Percentiles rank a stretch among this genome's conserved stretches.
These are phyloP conservation scores for Stegostoma tigrinum DNA, from an alignment of 2,113 vertebrate species.

Conservation along the genomic window DNA sequence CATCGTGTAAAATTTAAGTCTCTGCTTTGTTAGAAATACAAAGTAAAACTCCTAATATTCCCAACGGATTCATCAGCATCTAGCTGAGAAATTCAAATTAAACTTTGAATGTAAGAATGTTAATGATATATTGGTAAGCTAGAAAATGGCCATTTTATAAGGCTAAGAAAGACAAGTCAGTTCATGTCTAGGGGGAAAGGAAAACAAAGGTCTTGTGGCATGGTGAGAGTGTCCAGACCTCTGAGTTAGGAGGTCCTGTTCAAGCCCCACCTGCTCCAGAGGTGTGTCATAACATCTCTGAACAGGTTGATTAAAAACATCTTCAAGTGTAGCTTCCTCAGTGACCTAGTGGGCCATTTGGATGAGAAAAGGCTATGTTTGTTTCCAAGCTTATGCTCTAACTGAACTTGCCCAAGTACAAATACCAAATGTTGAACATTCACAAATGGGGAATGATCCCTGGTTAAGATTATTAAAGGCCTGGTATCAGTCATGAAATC, in stretches of 20 bases:
- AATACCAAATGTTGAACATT: not conserved
- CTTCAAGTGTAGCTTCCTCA: not conserved
- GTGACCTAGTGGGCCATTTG: not conserved
- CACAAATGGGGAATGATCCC: not conserved
- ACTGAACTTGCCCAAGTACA: not conserved
- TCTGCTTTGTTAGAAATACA: not conserved
- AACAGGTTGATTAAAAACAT: not conserved
- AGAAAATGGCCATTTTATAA: not conserved
- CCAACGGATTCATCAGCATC: not conserved
- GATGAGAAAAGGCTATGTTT: not conserved
- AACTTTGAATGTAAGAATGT: not conserved
- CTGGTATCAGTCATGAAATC: not conserved
- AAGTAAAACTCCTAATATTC: not conserved
- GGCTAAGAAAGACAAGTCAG: not conserved
- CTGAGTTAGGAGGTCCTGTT: too few relatives aligned
- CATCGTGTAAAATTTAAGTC: not conserved
- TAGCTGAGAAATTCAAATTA: not conserved
- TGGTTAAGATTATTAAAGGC: not conserved
- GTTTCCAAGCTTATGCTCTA: not conserved
- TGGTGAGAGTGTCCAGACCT: too few relatives aligned
- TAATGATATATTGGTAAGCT: too few relatives aligned
- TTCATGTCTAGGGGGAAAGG: not conserved
- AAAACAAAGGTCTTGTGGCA: too few relatives aligned
- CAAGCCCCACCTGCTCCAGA: too few relatives aligned
- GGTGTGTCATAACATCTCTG: too few relatives aligned